Conservation (phyloP, 92 coral and sea anemone genomes). For the Pocillopora grandis region DNA sequence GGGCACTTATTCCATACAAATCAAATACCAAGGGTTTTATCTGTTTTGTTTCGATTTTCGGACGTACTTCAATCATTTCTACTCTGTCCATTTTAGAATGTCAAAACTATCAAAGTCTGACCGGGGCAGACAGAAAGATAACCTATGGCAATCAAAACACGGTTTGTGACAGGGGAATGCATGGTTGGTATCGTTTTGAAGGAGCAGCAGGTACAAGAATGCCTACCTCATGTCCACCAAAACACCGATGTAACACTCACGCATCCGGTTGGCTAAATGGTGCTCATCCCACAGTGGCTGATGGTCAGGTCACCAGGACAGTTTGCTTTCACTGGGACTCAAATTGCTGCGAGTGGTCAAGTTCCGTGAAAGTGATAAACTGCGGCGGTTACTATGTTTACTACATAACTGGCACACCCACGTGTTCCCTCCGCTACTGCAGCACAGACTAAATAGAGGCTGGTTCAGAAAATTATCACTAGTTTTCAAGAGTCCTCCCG, state of each 20-base stretch:
- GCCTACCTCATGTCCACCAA: conserved; percentile 5
- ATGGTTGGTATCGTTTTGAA: conserved; percentile 18
- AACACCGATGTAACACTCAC: neutral
- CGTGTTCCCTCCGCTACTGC: conserved; percentile 12
- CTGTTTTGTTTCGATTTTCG: no score
- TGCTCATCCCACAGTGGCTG: neutral
- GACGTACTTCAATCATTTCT: no score
- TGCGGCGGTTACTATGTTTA: conserved; percentile 27
- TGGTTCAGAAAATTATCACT: no score
- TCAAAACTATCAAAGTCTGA: no score
- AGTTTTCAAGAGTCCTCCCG: no score
- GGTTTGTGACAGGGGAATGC: neutral
- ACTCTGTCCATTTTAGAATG: no score
- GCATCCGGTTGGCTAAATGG: conserved; percentile 23
- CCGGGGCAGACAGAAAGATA: no score
- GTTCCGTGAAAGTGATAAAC: neutral
- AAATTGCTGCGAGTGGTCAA: neutral
- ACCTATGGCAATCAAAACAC: neutral
- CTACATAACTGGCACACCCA: neutral
- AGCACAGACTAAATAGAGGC: neutral
- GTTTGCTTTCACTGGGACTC: conserved; percentile 5
- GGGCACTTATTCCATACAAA: no score
- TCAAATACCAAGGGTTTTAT: no score
- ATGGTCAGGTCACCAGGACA: conserved; percentile 1
- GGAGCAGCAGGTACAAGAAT: conserved; percentile 20